Conservation (phyloP, 2,888 invertebrate species). For the Odiellus spinosus region DNA sequence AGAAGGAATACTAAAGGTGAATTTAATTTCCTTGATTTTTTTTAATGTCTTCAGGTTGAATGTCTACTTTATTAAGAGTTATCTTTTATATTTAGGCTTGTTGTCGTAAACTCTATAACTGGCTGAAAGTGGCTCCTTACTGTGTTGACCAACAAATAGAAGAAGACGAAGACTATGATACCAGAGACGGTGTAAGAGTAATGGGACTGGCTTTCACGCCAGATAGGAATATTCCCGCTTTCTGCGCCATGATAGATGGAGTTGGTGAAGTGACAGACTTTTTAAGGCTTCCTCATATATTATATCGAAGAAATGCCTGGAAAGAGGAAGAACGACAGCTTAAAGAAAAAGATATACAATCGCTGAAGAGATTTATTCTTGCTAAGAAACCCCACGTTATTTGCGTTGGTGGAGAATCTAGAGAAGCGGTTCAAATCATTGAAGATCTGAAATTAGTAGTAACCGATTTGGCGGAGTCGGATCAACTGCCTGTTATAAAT, state of each 20-base stretch:
- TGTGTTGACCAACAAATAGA: slow-evolving; percentile 43
- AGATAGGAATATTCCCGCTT: slow-evolving; percentile 53
- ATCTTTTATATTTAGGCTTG: slow-evolving; percentile 39
- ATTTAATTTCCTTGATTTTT: slow-evolving; percentile 3
- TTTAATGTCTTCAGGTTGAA: not conserved
- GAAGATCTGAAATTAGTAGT: slow-evolving; percentile 59
- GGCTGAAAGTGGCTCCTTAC: slow-evolving; percentile 80
- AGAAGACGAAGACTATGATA: slow-evolving; percentile 83
- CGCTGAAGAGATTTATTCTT: slow-evolving; percentile 62
- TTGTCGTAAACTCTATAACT: slow-evolving; percentile 69
- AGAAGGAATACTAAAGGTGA: slow-evolving; percentile 48
- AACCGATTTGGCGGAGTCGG: slow-evolving; percentile 54
- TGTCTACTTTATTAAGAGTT: not conserved
- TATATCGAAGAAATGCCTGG: slow-evolving; percentile 61
- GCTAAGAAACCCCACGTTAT: slow-evolving; percentile 88
- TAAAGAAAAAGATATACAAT: slow-evolving; percentile 26
- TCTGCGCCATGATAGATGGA: slow-evolving; percentile 66
- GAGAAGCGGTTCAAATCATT: slow-evolving; percentile 65
- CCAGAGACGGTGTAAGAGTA: slow-evolving; percentile 61
- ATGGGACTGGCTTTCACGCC: slow-evolving; percentile 77
- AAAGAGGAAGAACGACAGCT: slow-evolving; percentile 44
- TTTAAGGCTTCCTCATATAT: slow-evolving; percentile 65
- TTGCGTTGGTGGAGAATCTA: slow-evolving; percentile 74
- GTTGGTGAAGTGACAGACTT: slow-evolving; percentile 89
- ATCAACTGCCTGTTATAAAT: slow-evolving; percentile 60